Evolutionary conservation across 1,140 invertebrate genomes (phyloP).

Genomic region (Solenopsis fugax): DNA sequence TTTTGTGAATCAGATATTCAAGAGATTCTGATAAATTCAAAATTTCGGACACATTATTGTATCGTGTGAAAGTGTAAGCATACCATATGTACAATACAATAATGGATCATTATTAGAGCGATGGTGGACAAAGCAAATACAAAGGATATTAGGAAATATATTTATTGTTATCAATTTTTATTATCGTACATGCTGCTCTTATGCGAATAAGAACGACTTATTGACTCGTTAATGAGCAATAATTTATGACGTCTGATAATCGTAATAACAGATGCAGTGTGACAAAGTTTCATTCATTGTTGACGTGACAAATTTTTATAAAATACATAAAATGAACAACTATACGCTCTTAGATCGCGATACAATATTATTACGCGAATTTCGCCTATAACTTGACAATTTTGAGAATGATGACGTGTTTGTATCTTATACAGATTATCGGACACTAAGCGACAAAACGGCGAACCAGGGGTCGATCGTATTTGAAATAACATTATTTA

Average conservation of each 20-base stretch:
- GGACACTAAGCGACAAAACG: slow-evolving; percentile 24
- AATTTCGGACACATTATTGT: background rate
- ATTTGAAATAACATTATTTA: too few species aligned
- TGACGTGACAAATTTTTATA: slow-evolving; percentile 15
- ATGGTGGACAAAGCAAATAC: slow-evolving; percentile 75
- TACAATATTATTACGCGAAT: slow-evolving; percentile 57
- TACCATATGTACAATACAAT: slow-evolving; percentile 14
- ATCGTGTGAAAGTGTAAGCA: background rate
- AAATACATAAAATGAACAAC: slow-evolving; percentile 27
- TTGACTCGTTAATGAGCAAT: slow-evolving; percentile 63
- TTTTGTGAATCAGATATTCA: background rate
- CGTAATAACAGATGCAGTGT: slow-evolving; percentile 69
- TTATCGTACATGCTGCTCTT: slow-evolving; percentile 79
- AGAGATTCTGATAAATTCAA: background rate
- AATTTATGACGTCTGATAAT: slow-evolving; percentile 63
- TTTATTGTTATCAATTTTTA: slow-evolving; percentile 78
- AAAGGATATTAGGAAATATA: slow-evolving; percentile 79
- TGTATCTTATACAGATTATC: slow-evolving; percentile 64
- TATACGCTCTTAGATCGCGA: slow-evolving; percentile 20
- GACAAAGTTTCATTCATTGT: slow-evolving; percentile 32
- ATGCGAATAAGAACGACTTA: slow-evolving; percentile 71
- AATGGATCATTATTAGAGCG: slow-evolving; percentile 57
- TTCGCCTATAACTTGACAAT: slow-evolving; percentile 41
- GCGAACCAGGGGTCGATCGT: too few species aligned
- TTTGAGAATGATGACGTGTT: background rate